phyloP scores from a whole-genome alignment of 2,113 vertebrate species.

The Lampris megalopsis region DNA sequence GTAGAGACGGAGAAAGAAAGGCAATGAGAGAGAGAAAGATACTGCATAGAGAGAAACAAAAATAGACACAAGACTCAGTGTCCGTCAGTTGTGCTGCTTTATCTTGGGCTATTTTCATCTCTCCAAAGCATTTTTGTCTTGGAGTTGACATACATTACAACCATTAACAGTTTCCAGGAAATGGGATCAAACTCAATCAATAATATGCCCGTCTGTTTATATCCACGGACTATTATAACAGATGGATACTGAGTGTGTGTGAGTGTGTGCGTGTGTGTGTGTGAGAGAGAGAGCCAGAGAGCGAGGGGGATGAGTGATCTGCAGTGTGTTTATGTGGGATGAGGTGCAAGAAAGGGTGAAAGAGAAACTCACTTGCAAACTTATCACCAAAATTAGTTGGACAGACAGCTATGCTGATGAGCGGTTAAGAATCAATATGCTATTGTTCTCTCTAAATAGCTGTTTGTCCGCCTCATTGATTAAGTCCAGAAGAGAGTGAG shows the following conservation, averaged over 20 bases:
- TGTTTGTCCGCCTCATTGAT: constrained; percentile 82
- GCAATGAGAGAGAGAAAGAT: constrained; percentile 4
- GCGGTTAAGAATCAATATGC: constrained; percentile 75
- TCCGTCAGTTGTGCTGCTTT: constrained; percentile 6
- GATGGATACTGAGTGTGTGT: constrained; percentile 7
- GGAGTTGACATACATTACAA: constrained; percentile 14
- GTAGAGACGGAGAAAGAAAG: constrained; percentile 22
- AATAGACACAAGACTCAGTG: constrained; percentile 27
- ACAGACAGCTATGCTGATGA: constrained; percentile 71
- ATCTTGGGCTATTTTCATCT: constrained; percentile 27
- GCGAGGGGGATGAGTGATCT: too few relatives aligned
- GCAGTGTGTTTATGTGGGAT: not conserved
- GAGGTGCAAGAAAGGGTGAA: not conserved
- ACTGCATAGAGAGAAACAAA: constrained; percentile 21
- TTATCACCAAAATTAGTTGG: constrained; percentile 74
- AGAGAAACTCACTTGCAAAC: constrained; percentile 62
- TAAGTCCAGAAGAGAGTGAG: constrained; percentile 71
- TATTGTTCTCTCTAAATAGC: constrained; percentile 77
- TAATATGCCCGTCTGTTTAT: constrained; percentile 24
- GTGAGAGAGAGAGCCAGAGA: not conserved
- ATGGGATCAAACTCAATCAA: constrained; percentile 41
- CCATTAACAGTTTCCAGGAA: constrained; percentile 23
- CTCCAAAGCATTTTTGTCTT: not conserved
- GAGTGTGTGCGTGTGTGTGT: constrained; percentile 14
- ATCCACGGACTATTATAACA: constrained; percentile 33